These are phyloP conservation scores for Agriopis aurantiaria DNA, from an alignment of 2,888 invertebrate species.

Conservation along the genomic window DNA sequence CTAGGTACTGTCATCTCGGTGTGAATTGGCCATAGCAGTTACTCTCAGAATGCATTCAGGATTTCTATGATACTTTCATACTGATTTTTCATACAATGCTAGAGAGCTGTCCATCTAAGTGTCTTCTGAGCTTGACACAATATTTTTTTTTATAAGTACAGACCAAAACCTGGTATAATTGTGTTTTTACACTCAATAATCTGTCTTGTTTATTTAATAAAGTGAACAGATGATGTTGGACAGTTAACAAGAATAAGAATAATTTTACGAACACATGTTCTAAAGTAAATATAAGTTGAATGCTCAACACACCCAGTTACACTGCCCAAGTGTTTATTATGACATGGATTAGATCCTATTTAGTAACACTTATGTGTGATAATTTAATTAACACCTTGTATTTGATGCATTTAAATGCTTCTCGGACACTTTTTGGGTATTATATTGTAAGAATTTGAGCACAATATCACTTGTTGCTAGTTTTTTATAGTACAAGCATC, in stretches of 20 bases:
- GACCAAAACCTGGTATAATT: neutral
- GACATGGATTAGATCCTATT: constrained; percentile 53
- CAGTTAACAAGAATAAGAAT: constrained; percentile 58
- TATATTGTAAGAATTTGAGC: constrained; percentile 12
- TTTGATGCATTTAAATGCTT: constrained; percentile 20
- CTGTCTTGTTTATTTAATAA: constrained; percentile 52
- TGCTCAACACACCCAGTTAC: constrained; percentile 43
- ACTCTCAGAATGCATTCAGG: too few relatives aligned
- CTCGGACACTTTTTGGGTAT: neutral
- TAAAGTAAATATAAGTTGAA: constrained; percentile 63
- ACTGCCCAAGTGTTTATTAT: constrained; percentile 54
- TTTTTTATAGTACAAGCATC: constrained; percentile 9
- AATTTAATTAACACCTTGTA: constrained; percentile 37
- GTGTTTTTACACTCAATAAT: constrained; percentile 33
- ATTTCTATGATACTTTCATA: too few relatives aligned
- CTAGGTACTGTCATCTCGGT: too few relatives aligned
- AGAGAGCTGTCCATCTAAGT: too few relatives aligned
- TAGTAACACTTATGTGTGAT: constrained; percentile 46
- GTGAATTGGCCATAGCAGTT: too few relatives aligned
- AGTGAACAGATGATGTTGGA: constrained; percentile 64
- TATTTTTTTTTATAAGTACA: neutral
- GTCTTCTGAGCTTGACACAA: too few relatives aligned
- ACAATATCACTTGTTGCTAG: neutral
- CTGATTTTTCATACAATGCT: too few relatives aligned
- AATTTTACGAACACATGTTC: constrained; percentile 70